Evolutionary conservation across 2,888 invertebrate genomes (phyloP), one percentile per base, ranked within the genome.

Genomic region (Mellilla xanthometata): DNA sequence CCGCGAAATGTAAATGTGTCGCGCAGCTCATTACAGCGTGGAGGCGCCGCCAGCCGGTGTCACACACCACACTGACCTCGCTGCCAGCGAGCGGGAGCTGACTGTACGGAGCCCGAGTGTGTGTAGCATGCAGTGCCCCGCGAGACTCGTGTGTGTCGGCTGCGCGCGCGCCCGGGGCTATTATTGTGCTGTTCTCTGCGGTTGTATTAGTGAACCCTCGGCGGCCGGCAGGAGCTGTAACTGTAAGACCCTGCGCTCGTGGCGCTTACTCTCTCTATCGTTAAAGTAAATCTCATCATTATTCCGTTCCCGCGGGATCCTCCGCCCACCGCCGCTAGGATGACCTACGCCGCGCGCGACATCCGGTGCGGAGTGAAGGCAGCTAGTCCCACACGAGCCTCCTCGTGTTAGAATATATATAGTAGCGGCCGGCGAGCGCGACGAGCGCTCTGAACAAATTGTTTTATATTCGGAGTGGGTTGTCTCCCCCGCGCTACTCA

Each of bases 401-500:
- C 24, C 8, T 8, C 24, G 24, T 24, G 3, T 3, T 24, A 24
- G 4, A 9, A 69, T 71, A 66, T 58, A 62, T 70, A 70, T 68
- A 55, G 49, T 39, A 57, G 65, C 48, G 61, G 60, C 65, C 65
- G 68, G 65, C 64, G 69, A 68, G 65, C 71, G 67, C n/a, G 59
- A 62, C 68, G 64, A 66, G 68, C 70, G 62, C 61, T 60, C 43
- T 52, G 63, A 62, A 65, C 70, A 68, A 71, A 72, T 72, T 71
- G 72, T 72, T 71, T 72, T 71, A 71, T 68, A 71, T 65, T 64
- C 65, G 39, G 56, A 51, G 55, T 40, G 58, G 59, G 58, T 62
- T 13, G 31, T 28, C 19, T 19, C 12, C 12, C 10, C 34, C 22
- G 30, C 33, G n/a, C 33, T 19, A 15, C 13, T 32, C 4, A 7